phyloP scores from a whole-genome alignment of 2,797 vertebrate genomes.

The Pseudomugil tenellus region DNA sequence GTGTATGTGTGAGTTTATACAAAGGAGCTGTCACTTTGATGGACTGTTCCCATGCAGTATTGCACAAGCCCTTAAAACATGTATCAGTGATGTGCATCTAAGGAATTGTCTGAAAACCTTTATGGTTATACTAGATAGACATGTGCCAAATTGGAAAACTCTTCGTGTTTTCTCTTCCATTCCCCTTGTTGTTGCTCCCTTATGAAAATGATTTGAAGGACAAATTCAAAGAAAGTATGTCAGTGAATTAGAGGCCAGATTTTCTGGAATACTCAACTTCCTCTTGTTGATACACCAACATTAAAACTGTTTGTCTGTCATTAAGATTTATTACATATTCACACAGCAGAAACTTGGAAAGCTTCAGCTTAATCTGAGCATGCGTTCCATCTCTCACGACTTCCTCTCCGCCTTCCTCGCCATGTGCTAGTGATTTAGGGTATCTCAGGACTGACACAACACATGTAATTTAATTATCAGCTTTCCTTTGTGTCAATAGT shows the following conservation, averaged over 20 bases:
- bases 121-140: conserved; percentile 69
- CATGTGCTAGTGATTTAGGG: conserved; percentile 84
- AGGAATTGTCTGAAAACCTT: conserved; percentile 71
- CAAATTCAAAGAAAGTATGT: conserved; percentile 58
- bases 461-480: conserved; percentile 86
- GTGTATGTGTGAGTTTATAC: conserved; percentile 42
- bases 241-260: conserved; percentile 54
- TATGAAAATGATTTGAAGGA: conserved; percentile 65
- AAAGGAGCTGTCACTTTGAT: conserved; percentile 69
- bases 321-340: conserved; percentile 62
- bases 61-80: conserved; percentile 60
- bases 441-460: conserved; percentile 78
- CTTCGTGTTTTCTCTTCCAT: conserved; percentile 56
- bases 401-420: conserved; percentile 42
- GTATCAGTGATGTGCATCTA: conserved; percentile 70
- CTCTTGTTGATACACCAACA: conserved; percentile 47
- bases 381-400: conserved; percentile 36
- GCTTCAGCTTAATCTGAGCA: conserved; percentile 54
- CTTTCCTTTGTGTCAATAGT: conserved; percentile 82
- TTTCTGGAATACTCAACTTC: conserved; percentile 62
- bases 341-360: conserved; percentile 48
- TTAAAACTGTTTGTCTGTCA: conserved; percentile 68
- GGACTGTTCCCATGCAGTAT: conserved; percentile 67
- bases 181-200: conserved; percentile 67
- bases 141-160: conserved; percentile 71